Evolutionary conservation across 2,888 invertebrate genomes (phyloP).

Genomic region (Lepidocyrtinus sp.): DNA sequence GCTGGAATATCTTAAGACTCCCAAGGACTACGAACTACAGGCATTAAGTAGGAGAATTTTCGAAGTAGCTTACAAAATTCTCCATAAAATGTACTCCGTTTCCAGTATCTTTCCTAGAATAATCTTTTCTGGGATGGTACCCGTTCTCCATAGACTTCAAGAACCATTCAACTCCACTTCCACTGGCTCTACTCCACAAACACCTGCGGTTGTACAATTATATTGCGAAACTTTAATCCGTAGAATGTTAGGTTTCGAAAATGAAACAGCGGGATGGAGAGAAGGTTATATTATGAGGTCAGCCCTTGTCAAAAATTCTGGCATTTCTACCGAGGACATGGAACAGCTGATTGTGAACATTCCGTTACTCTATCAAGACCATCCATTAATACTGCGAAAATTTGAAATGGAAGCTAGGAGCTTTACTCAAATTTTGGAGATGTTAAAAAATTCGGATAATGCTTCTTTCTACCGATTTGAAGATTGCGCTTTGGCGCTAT

Average conservation of each 20-base stretch:
- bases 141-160: constrained; percentile 46
- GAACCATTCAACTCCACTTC: constrained; percentile 16
- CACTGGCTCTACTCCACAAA: neutral
- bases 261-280: constrained; percentile 63
- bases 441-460: constrained; percentile 44
- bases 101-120: constrained; percentile 48
- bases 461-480: constrained; percentile 46
- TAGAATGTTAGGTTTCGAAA: constrained; percentile 43
- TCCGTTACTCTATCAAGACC: constrained; percentile 56
- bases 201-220: constrained; percentile 28
- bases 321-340: constrained; percentile 40
- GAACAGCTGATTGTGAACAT: constrained; percentile 44
- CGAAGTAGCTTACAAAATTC: constrained; percentile 56
- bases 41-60: constrained; percentile 49
- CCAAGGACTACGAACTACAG: constrained; percentile 48
- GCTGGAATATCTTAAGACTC: constrained; percentile 17
- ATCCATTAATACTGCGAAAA: constrained; percentile 34
- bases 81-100: constrained; percentile 46
- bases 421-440: constrained; percentile 53
- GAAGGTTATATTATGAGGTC: constrained; percentile 57
- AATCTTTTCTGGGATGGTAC: constrained; percentile 35
- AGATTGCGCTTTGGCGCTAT: constrained; percentile 58
- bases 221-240: constrained; percentile 43
- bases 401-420: constrained; percentile 57
- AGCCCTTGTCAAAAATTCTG: constrained; percentile 43